Evolutionary conservation across 2,888 invertebrate genomes (phyloP).

Genomic region (Callyntrura sp.): DNA sequence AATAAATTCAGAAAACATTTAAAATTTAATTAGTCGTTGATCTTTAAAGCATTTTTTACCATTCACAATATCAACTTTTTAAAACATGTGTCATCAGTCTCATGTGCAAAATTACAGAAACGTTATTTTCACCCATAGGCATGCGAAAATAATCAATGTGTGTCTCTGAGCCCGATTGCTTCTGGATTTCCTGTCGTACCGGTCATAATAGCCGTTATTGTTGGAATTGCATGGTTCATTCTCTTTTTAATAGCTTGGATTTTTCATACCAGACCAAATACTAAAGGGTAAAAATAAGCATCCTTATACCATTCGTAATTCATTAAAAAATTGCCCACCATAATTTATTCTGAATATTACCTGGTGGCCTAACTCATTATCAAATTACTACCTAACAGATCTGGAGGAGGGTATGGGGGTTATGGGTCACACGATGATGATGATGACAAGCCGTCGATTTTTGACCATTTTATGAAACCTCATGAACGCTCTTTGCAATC

Average conservation of each 20-base stretch:
- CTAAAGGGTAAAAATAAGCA: background rate
- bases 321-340: no score
- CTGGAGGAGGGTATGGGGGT: constrained; percentile 45
- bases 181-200: constrained; percentile 81
- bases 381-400: constrained; percentile 18
- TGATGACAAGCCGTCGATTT: constrained; percentile 48
- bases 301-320: no score
- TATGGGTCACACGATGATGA: constrained; percentile 57
- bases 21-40: background rate
- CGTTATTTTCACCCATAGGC: constrained; percentile 58
- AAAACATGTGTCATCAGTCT: background rate
- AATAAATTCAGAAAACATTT: constrained; percentile 32
- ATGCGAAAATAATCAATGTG: constrained; percentile 73
- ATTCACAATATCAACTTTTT: background rate
- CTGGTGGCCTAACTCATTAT: background rate
- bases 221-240: constrained; percentile 81
- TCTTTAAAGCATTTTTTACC: background rate
- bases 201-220: constrained; percentile 76
- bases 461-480: constrained; percentile 64
- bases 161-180: constrained; percentile 43
- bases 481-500: constrained; percentile 56
- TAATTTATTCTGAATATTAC: background rate
- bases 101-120: background rate
- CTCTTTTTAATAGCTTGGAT: constrained; percentile 79
- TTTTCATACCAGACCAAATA: constrained; percentile 54